Percentiles rank a stretch among this genome's conserved stretches.
Evolutionary conservation across 1,140 invertebrate species (phyloP).

Genomic region (Magallana gigas): DNA sequence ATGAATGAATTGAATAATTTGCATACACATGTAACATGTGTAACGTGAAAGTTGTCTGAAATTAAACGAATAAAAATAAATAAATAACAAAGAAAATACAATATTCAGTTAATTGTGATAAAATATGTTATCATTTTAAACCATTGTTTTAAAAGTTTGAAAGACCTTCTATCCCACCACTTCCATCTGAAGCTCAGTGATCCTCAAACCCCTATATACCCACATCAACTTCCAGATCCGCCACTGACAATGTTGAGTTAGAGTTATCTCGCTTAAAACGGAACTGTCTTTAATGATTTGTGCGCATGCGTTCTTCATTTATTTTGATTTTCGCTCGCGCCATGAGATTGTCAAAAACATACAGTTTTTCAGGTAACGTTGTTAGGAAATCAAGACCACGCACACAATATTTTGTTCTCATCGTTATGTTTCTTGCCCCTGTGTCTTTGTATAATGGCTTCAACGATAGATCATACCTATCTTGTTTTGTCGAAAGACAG

Average conservation of each 20-base stretch:
- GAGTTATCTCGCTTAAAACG: neutral
- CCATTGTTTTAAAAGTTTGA: too few relatives aligned
- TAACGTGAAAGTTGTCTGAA: too few relatives aligned
- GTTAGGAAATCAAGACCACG: neutral
- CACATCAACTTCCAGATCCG: neutral
- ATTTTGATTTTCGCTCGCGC: slow-evolving; percentile 51
- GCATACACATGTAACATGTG: too few relatives aligned
- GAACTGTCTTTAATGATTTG: slow-evolving; percentile 1
- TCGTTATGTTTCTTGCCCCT: neutral
- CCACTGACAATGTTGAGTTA: neutral
- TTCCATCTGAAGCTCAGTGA: too few relatives aligned
- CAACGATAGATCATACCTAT: neutral
- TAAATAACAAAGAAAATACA: too few relatives aligned
- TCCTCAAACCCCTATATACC: neutral
- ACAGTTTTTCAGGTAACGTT: slow-evolving; percentile 1
- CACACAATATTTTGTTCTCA: neutral
- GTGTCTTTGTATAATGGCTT: neutral
- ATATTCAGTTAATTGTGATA: too few relatives aligned
- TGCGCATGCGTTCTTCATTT: slow-evolving; percentile 22
- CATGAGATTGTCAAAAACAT: slow-evolving; percentile 38
- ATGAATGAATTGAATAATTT: too few relatives aligned
- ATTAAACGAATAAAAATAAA: too few relatives aligned
- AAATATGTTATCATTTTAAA: too few relatives aligned
- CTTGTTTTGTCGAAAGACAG: neutral
- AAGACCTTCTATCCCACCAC: too few relatives aligned